Conservation (phyloP, 1,140 invertebrate species). For the Drosophila athabasca region DNA sequence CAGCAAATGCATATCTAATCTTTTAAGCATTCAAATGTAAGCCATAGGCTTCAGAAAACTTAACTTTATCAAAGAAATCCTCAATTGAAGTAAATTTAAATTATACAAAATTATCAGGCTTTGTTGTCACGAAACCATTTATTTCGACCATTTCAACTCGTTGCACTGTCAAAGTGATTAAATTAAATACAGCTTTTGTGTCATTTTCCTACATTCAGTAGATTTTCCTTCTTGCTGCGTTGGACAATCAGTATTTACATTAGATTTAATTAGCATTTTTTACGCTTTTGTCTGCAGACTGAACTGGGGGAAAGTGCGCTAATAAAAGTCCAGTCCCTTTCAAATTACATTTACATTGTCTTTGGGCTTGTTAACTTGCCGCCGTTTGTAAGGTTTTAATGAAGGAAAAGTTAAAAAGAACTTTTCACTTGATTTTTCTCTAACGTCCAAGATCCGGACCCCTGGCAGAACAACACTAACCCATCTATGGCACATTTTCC, state of each 20-base stretch:
- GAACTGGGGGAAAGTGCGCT: slow-evolving; percentile 27
- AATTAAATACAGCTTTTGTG: slow-evolving; percentile 5
- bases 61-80: no score
- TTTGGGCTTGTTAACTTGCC: background rate
- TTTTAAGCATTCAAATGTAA: no score
- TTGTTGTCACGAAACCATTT: background rate
- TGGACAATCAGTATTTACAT: no score
- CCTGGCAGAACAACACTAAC: no score
- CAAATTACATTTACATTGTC: slow-evolving; percentile 53
- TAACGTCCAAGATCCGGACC: background rate
- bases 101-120: no score
- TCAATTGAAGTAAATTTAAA: no score
- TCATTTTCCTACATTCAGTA: background rate
- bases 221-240: background rate
- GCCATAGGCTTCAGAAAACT: no score
- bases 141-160: background rate
- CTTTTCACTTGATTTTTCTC: slow-evolving; percentile 39
- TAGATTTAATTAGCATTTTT: slow-evolving; percentile 45
- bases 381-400: slow-evolving; percentile 40
- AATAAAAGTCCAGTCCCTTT: slow-evolving; percentile 35
- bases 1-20: no score
- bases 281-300: slow-evolving; percentile 32
- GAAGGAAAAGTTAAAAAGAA: slow-evolving; percentile 50
- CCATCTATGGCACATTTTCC: slow-evolving; percentile 6
- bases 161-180: slow-evolving; percentile 7